phyloP scores from a whole-genome alignment of 2,888 invertebrate species.

The Tetragonisca angustula region DNA sequence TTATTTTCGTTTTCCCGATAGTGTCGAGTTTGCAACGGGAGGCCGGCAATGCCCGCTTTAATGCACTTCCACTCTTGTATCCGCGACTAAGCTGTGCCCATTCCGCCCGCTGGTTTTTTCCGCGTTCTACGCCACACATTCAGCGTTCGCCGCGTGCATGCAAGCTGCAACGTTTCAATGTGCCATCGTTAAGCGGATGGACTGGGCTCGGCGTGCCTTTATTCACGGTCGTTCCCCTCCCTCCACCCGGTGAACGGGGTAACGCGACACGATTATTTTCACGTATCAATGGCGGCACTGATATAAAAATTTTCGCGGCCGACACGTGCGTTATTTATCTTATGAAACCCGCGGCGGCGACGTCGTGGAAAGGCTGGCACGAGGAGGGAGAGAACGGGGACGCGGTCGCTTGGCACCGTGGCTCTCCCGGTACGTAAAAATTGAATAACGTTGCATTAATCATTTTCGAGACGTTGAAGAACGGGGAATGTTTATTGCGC shows the following conservation, averaged over 20 bases:
- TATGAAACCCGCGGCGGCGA: background rate
- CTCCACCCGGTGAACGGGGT: background rate
- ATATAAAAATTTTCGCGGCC: constrained; percentile 5
- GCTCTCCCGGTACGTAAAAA: background rate
- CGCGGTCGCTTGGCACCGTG: background rate
- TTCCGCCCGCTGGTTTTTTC: constrained; percentile 51
- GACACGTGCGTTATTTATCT: constrained; percentile 1
- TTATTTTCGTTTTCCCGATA: constrained; percentile 61
- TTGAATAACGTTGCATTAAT: background rate
- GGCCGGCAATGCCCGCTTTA: constrained; percentile 56
- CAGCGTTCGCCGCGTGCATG: constrained; percentile 46
- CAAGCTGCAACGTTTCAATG: constrained; percentile 55
- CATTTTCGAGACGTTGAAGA: background rate
- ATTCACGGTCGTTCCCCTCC: constrained; percentile 24
- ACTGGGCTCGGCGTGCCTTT: constrained; percentile 26
- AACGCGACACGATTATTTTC: constrained; percentile 38
- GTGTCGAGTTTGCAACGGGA: constrained; percentile 53
- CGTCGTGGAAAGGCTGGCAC: background rate
- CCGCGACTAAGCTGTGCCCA: constrained; percentile 57
- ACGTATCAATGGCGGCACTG: constrained; percentile 35
- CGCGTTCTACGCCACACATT: constrained; percentile 37
- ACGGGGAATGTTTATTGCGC: background rate
- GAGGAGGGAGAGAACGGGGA: background rate
- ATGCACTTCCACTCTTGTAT: constrained; percentile 63
- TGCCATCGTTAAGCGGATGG: constrained; percentile 57